Conservation (phyloP, 2,888 invertebrate genomes). For the Furcula furcula region DNA sequence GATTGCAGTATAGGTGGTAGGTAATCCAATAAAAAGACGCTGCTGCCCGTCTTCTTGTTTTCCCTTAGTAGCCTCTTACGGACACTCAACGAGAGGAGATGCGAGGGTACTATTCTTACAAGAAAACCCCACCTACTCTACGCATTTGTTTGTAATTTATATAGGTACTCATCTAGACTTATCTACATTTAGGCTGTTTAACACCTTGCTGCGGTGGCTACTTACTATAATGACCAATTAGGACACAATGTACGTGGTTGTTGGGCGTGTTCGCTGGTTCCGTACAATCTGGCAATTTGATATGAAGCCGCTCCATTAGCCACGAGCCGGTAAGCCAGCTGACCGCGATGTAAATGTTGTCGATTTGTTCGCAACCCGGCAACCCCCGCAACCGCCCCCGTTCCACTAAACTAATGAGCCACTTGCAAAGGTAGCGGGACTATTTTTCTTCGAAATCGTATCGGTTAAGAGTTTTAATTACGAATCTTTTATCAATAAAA, state of each 20-base stretch:
- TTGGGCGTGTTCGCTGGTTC: constrained; percentile 10
- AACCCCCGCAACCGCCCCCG: constrained; percentile 18
- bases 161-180: no score
- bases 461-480: constrained; percentile 16
- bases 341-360: constrained; percentile 49
- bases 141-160: no score
- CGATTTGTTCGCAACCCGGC: constrained; percentile 45
- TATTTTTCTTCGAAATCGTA: constrained; percentile 31
- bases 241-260: constrained; percentile 2
- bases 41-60: no score
- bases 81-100: no score
- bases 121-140: no score
- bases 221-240: constrained; percentile 4
- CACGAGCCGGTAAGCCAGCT: constrained; percentile 32
- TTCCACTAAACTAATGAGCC: constrained; percentile 47
- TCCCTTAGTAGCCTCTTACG: no score
- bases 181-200: no score
- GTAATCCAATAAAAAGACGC: no score
- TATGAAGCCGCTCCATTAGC: constrained; percentile 43
- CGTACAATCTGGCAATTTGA: constrained; percentile 35
- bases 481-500: no score
- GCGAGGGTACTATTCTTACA: no score
- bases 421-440: constrained; percentile 35
- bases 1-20: no score
- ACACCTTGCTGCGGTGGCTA: background rate